Conservation (phyloP, 2,888 invertebrate genomes). For the Labia minor region DNA sequence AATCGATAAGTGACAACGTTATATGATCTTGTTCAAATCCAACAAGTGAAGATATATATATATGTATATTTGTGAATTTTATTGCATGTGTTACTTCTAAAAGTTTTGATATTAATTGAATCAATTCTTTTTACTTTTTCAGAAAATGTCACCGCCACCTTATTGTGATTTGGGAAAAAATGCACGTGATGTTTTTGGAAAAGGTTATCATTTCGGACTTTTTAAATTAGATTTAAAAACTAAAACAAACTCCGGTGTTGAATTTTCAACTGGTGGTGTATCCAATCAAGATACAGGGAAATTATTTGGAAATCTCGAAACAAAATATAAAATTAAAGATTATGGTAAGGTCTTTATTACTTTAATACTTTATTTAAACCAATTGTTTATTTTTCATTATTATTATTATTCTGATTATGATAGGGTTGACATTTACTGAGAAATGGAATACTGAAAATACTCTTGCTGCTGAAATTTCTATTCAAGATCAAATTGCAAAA, state of each 20-base stretch:
- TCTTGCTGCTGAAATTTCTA: constrained; percentile 77
- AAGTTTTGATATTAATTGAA: too few species aligned
- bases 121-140: constrained; percentile 19
- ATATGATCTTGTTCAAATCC: too few species aligned
- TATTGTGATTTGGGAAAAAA: constrained; percentile 95
- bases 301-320: constrained; percentile 81
- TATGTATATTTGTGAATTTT: too few species aligned
- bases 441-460: constrained; percentile 99
- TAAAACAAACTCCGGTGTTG: constrained; percentile 83
- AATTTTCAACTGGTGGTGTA: constrained; percentile 83
- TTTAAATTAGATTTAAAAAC: constrained; percentile 94
- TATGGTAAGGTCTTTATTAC: constrained; percentile 45
- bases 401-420: constrained; percentile 24
- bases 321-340: constrained; percentile 84
- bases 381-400: constrained; percentile 15
- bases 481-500: constrained; percentile 80
- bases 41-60: too few species aligned
- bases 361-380: too few species aligned
- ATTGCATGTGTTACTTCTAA: too few species aligned
- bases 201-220: constrained; percentile 94
- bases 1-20: too few species aligned
- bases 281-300: constrained; percentile 90
- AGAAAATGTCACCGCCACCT: constrained; percentile 82
- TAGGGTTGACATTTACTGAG: constrained; percentile 84
- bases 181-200: constrained; percentile 89